Percentiles rank a stretch among this genome's conserved stretches.
phyloP scores from a whole-genome alignment of 2,888 invertebrate genomes.

The Eristalinus sepulchralis region DNA sequence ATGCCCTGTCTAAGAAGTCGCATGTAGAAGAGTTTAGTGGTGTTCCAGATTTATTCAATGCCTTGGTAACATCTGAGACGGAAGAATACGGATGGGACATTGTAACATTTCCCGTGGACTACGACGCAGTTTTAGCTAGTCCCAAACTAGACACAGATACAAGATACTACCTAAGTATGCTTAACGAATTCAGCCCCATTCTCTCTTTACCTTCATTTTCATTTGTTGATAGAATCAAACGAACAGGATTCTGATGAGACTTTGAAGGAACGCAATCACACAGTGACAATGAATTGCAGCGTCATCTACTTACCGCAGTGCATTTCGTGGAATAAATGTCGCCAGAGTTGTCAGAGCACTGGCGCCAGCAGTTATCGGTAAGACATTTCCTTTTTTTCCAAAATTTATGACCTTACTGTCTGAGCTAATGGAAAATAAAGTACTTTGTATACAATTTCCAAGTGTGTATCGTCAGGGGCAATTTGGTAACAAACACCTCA shows the following conservation, averaged over 20 bases:
- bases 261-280: conserved; percentile 80
- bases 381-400: conserved; percentile 77
- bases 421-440: conserved; percentile 11
- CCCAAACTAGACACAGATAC: conserved; percentile 86
- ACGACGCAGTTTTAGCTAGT: conserved; percentile 85
- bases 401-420: conserved; percentile 72
- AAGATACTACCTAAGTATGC: conserved; percentile 87
- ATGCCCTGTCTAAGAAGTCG: conserved; percentile 88
- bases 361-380: conserved; percentile 80
- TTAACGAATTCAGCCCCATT: not conserved
- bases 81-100: conserved; percentile 93
- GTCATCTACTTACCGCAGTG: conserved; percentile 95
- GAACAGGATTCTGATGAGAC: conserved; percentile 84
- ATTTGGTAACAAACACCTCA: not conserved
- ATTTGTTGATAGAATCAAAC: conserved; percentile 83
- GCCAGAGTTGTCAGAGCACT: conserved; percentile 85
- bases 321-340: conserved; percentile 93
- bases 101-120: conserved; percentile 89
- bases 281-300: conserved; percentile 91
- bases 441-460: conserved; percentile 30
- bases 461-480: conserved; percentile 8
- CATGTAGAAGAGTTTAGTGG: conserved; percentile 93
- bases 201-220: not conserved
- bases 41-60: conserved; percentile 91
- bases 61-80: conserved; percentile 87